Percentiles rank a stretch among this genome's conserved stretches.
phyloP scores from a whole-genome alignment of 2,888 invertebrate species.

The Abrostola tripartita region DNA sequence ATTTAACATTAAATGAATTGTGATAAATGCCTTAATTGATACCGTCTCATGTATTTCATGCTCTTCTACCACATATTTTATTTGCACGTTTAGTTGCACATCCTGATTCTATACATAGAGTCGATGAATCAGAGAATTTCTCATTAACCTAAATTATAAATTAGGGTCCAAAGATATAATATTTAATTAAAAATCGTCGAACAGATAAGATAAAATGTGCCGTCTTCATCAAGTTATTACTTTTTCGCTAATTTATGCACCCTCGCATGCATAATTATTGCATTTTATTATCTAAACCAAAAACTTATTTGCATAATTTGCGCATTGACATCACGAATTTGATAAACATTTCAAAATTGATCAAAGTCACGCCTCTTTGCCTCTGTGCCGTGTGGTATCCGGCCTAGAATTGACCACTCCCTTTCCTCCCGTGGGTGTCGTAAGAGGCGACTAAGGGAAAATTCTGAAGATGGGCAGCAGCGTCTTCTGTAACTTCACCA shows the following conservation, averaged over 20 bases:
- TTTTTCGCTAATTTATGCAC: constrained; percentile 85
- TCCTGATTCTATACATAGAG: background rate
- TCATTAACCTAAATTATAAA: constrained; percentile 38
- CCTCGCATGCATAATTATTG: constrained; percentile 74
- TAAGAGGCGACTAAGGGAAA: too few species aligned
- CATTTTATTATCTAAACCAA: constrained; percentile 77
- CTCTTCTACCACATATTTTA: too few species aligned
- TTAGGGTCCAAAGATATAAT: constrained; percentile 42
- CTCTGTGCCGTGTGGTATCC: too few species aligned
- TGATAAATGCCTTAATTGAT: too few species aligned
- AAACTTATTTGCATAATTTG: constrained; percentile 75
- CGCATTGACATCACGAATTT: constrained; percentile 58
- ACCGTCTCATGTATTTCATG: too few species aligned
- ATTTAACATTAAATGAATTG: too few species aligned
- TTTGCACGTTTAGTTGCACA: background rate
- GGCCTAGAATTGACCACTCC: too few species aligned
- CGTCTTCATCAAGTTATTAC: constrained; percentile 79
- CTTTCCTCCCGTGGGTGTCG: too few species aligned
- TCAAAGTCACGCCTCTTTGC: too few species aligned
- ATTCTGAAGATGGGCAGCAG: too few species aligned
- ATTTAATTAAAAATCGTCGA: constrained; percentile 53
- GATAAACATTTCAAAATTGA: constrained; percentile 46
- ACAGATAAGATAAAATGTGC: constrained; percentile 65
- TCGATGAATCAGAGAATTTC: constrained; percentile 26
- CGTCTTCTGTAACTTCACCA: too few species aligned